A percentile compares a stretch with the other conserved stretches of the same genome.
Evolutionary conservation across 1,140 invertebrate species (phyloP).

Genomic region (Pissodes strobi): DNA sequence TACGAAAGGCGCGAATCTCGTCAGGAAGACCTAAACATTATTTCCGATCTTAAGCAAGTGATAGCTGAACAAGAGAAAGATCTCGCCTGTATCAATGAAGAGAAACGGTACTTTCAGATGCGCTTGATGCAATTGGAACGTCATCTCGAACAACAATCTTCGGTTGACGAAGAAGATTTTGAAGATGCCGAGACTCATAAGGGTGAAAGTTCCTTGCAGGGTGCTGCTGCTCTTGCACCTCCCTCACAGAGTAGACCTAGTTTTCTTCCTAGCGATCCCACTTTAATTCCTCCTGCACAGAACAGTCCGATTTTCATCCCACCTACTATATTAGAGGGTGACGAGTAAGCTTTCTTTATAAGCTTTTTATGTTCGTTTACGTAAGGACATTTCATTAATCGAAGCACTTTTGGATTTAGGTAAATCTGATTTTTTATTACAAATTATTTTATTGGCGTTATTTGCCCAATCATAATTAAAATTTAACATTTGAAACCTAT

Average conservation of each 20-base stretch:
- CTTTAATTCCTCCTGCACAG: background rate
- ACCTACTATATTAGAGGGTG: conserved; percentile 53
- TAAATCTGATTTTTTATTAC: no score
- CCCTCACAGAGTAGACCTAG: conserved; percentile 4
- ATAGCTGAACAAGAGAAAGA: conserved; percentile 63
- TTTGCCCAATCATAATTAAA: no score
- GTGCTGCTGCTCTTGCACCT: background rate
- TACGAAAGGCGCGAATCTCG: conserved; percentile 61
- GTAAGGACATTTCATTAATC: no score
- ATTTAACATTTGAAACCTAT: no score
- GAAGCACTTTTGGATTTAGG: no score
- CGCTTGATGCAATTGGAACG: conserved; percentile 47
- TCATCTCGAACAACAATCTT: conserved; percentile 39
- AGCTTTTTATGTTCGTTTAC: no score
- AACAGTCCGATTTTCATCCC: conserved; percentile 42
- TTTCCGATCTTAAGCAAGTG: conserved; percentile 59
- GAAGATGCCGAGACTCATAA: conserved; percentile 39
- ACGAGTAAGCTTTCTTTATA: no score
- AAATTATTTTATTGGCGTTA: no score
- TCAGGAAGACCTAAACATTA: conserved; percentile 60
- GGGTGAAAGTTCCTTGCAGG: conserved; percentile 4
- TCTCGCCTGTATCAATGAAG: conserved; percentile 60
- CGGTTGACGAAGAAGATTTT: conserved; percentile 47
- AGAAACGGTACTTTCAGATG: conserved; percentile 57
- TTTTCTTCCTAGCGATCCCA: conserved; percentile 19